phyloP scores from a whole-genome alignment of 2,888 invertebrate species.

The Diplolepis rosae region DNA sequence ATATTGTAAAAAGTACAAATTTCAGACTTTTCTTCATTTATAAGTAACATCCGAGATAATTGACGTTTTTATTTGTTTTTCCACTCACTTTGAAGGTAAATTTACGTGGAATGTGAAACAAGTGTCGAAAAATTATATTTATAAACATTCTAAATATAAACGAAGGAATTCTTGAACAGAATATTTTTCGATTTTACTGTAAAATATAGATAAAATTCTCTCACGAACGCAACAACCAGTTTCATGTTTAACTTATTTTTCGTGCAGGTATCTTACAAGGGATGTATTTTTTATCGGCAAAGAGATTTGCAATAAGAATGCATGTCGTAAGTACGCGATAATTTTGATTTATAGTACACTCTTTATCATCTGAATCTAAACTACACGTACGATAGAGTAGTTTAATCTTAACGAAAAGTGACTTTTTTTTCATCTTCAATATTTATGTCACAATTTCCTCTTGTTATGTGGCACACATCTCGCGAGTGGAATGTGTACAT shows the following conservation, averaged over 20 bases:
- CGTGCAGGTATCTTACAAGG: neutral
- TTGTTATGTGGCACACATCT: conserved; percentile 49
- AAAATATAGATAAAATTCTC: neutral
- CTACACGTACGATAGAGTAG: conserved; percentile 34
- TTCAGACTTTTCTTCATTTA: no score
- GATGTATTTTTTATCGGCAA: neutral
- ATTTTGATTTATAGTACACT: neutral
- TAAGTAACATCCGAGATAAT: no score
- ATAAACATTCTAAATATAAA: no score
- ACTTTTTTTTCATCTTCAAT: conserved; percentile 54
- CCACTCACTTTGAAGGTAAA: no score
- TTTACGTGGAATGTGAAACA: no score
- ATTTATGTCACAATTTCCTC: conserved; percentile 61
- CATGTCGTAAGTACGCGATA: neutral
- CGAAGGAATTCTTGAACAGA: no score
- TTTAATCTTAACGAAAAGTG: conserved; percentile 60
- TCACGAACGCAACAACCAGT: neutral
- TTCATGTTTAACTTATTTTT: neutral
- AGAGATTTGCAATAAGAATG: conserved; percentile 12
- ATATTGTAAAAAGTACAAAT: no score
- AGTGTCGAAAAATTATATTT: no score
- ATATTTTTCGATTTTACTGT: no score
- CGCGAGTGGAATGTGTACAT: conserved; percentile 1
- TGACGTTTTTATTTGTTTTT: no score
- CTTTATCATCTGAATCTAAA: conserved; percentile 26